phyloP scores from a whole-genome alignment of 1,140 invertebrate genomes.

The Drosophila teissieri region DNA sequence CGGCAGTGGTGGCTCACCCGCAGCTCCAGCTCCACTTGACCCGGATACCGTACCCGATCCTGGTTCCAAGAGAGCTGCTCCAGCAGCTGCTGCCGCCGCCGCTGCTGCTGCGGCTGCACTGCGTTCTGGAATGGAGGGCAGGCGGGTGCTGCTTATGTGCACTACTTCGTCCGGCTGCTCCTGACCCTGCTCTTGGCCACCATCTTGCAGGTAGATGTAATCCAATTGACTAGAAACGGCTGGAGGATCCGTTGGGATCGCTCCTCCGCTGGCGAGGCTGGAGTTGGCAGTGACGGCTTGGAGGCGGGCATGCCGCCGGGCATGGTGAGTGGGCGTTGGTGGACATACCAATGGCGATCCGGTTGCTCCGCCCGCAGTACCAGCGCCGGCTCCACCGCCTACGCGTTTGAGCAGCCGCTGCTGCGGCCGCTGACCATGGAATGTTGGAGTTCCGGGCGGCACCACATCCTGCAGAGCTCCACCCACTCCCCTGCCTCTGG shows the following conservation, averaged over 20 bases:
- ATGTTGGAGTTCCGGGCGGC: constrained; percentile 57
- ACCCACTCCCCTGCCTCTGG: constrained; percentile 61
- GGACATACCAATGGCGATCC: constrained; percentile 87
- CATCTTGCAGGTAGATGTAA: constrained; percentile 53
- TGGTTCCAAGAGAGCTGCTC: constrained; percentile 53
- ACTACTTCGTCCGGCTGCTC: constrained; percentile 85
- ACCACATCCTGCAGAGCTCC: constrained; percentile 50
- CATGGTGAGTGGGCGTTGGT: constrained; percentile 93
- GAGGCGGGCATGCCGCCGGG: constrained; percentile 85
- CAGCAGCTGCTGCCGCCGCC: constrained; percentile 44
- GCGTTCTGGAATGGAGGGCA: constrained; percentile 93
- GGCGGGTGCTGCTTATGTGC: constrained; percentile 90
- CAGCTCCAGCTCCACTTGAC: constrained; percentile 85
- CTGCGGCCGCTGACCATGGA: constrained; percentile 85
- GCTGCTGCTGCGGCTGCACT: constrained; percentile 80
- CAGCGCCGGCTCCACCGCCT: constrained; percentile 80
- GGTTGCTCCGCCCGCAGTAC: background rate
- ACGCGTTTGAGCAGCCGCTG: constrained; percentile 86
- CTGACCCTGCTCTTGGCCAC: constrained; percentile 19
- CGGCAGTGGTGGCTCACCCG: constrained; percentile 90
- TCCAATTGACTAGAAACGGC: constrained; percentile 69
- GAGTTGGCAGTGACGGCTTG: constrained; percentile 70
- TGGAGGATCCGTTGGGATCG: constrained; percentile 2
- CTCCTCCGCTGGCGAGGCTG: constrained; percentile 20
- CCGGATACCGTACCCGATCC: constrained; percentile 65